A percentile compares a stretch with the other conserved stretches of the same genome.
Evolutionary conservation across 2,113 vertebrate genomes (phyloP).

Genomic region (Arvicanthis niloticus): DNA sequence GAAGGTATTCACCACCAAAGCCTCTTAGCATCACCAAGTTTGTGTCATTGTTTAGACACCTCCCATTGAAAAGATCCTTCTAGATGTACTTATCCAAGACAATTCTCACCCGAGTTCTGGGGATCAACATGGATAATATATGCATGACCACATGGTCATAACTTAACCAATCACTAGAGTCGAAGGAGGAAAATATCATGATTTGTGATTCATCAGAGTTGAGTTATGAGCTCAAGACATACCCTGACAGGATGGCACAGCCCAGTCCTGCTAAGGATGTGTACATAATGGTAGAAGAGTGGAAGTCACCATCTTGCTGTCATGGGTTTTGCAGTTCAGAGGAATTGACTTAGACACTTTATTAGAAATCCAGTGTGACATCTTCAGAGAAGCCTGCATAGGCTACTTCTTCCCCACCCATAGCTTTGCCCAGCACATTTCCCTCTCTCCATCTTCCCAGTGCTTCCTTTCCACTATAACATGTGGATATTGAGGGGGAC

Average conservation of each 20-base stretch:
- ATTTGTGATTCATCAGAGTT: background rate
- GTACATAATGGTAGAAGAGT: background rate
- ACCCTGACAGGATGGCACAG: no score
- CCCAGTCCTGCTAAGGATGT: background rate
- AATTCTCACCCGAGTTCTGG: background rate
- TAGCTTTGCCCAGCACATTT: background rate
- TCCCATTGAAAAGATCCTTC: background rate
- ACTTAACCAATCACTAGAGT: background rate
- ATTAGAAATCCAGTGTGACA: background rate
- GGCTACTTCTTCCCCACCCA: no score
- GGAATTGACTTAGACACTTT: background rate
- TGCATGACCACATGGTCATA: background rate
- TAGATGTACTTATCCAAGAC: background rate
- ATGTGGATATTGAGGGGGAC: no score
- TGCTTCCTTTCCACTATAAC: background rate
- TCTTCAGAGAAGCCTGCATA: background rate
- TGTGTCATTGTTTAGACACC: background rate
- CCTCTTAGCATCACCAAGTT: background rate
- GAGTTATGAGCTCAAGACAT: background rate
- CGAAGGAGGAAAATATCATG: background rate
- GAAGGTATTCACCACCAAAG: background rate
- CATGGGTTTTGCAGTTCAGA: background rate
- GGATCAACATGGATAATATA: background rate
- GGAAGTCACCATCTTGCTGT: background rate
- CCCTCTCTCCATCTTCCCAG: background rate